These are phyloP conservation scores for Garrulus glandarius DNA, from an alignment of 2,797 vertebrate genomes.

Conservation along the genomic window DNA sequence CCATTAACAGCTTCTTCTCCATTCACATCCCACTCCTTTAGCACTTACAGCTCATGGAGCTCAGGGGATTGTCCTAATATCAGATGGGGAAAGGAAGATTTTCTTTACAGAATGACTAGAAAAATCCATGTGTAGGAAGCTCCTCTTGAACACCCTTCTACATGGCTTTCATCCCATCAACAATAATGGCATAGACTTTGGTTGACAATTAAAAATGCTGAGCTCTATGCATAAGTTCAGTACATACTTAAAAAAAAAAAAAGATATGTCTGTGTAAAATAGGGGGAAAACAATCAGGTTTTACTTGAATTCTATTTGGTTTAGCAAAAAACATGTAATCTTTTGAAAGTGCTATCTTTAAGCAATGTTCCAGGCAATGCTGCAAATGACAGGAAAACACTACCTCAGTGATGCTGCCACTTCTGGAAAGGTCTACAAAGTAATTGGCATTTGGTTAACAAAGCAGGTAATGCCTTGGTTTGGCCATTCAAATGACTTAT, in stretches of 20 bases:
- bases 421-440: neutral
- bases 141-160: neutral
- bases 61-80: neutral
- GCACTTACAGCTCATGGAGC: neutral
- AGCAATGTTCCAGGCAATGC: neutral
- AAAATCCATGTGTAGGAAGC: neutral
- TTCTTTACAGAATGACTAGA: neutral
- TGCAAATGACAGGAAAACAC: neutral
- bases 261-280: neutral
- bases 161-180: neutral
- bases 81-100: neutral
- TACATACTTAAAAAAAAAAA: neutral
- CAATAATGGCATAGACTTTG: neutral
- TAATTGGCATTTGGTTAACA: neutral
- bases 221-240: neutral
- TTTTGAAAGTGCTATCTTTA: neutral
- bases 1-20: neutral
- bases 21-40: neutral
- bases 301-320: neutral
- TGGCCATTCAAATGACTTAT: neutral
- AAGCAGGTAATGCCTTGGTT: neutral
- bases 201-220: neutral
- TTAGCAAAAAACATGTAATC: neutral
- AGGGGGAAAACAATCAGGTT: rapidly evolving
- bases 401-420: neutral